Base-by-base conservation (phyloP, 2,888 invertebrate species). In the Chironomus tentans region DNA sequence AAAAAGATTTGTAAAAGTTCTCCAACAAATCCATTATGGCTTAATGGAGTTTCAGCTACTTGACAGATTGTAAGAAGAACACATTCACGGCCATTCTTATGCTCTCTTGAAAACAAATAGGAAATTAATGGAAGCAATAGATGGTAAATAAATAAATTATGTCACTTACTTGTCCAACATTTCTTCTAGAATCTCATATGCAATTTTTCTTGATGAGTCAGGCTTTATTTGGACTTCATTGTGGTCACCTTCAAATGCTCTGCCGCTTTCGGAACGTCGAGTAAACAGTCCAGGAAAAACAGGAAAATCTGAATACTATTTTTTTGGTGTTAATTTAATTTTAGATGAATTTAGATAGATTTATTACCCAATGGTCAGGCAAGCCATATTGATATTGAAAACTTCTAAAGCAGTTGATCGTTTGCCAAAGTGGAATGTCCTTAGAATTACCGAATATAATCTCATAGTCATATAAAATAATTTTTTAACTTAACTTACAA, bases 1-100 rank as follows among this genome's bases (percentile, higher is more conserved):
- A 76, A 76, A 28, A 76, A 76, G n/a, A 76, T 28, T 62, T 76
- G 76, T 4, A 76, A 3, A 1, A 76, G 48, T 18, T 76, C 76
- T 7, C 70, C 76, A 3, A 70, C 13, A 4, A 76, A 38, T 4
- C 70, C 70, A 71, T 76, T 76, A 28, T 70, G 70, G 6, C 61
- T 50, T 22, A 76, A 21, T 22, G 70, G 70, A 2, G 65, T 71
- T 28, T 70, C 70, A 12, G 65, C 65, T 7, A 65, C 65, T 71
- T 76, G 65, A 12, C 70, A 76, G 65, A 70, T 76, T 65, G 48
- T 71, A 46, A 56, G 24, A 6, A 76, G 24, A 13, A 76, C 5
- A 68, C 76, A 76, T 68, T 76, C 69, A 13, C 38, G 68, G 0
- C 76, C 76, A 18, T 76, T 76, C 15, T 69, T 76, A 13, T 62